phyloP scores from a whole-genome alignment of 1,140 invertebrate genomes.

The Drosophila kurseongensis region DNA sequence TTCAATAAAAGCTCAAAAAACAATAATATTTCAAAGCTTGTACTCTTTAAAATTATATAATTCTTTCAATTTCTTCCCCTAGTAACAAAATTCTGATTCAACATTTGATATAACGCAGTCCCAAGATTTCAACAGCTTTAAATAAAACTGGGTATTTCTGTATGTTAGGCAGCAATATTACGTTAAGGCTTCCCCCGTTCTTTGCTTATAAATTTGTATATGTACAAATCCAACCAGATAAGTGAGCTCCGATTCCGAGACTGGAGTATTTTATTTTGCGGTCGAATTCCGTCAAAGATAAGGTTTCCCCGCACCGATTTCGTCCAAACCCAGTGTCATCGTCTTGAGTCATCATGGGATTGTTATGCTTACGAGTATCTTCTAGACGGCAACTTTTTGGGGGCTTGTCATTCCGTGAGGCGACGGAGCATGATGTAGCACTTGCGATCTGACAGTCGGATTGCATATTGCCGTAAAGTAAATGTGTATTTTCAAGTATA shows the following conservation, averaged over 20 bases:
- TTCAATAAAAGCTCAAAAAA: no score
- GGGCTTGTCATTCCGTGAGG: conserved; percentile 59
- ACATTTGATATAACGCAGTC: background rate
- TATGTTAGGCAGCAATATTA: background rate
- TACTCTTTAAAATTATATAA: background rate
- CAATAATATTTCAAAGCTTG: no score
- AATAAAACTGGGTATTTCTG: background rate
- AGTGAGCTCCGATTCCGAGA: conserved; percentile 1
- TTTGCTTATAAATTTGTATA: background rate
- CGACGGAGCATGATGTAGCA: conserved; percentile 59
- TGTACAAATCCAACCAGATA: conserved; percentile 2
- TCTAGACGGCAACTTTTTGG: conserved; percentile 45
- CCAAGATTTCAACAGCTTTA: background rate
- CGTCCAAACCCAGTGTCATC: conserved; percentile 29
- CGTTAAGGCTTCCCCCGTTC: background rate
- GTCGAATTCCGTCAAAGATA: conserved; percentile 32
- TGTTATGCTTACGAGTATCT: conserved; percentile 29
- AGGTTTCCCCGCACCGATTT: conserved; percentile 2
- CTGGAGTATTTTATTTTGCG: conserved; percentile 6
- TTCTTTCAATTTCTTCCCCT: background rate
- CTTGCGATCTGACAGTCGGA: conserved; percentile 54
- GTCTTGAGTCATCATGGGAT: conserved; percentile 36
- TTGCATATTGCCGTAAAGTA: conserved; percentile 21
- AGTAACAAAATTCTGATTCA: background rate
- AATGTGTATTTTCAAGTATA: conserved; percentile 1